Evolutionary conservation across 2,888 invertebrate species (phyloP), one percentile per base, ranked within the genome.

Genomic region (Epistrophe grossulariae): DNA sequence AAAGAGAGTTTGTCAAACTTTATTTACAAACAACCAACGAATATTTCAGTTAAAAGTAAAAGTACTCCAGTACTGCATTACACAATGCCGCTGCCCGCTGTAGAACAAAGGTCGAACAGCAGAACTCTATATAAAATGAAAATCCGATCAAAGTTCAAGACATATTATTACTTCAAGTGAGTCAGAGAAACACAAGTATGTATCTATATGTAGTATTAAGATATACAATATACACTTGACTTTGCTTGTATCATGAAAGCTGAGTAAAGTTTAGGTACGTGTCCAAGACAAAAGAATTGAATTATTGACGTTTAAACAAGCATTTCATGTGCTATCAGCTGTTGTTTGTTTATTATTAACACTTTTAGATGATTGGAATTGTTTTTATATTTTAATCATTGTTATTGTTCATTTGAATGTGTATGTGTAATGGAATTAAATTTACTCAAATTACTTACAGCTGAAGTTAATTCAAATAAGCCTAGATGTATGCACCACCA

Each of bases 141-240:
- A 64, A 31, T 59, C 35, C 59, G 85, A 78, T 17, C 82, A 79
- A 85, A 85, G 85, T 74, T 82, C 85, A 74, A 70, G 55, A 59
- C 74, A 50, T 55, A 55, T 43, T 60, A 17, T 59, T 17, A 43
- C n/a, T 1, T n/a, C 24, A 40, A 15, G 31, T 84, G 84, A 81
- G 38, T 84, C 81, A 84, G 52, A 72, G 31, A 76, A 60, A 43
- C 59, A 59, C 59, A 84, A 35, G 35, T 9, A 35, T 9, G 0
- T 1, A 6, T 0, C 31, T 4, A 4, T 45, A n/a, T n/a, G n/a
- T n/a, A n/a, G n/a, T 71, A 80, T 72, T 66, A 31, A 76, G 1
- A 68, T 24, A 68, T 50, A 50, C 19, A 24, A 68, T 24, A 68
- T 50, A 50, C 19, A 24, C 40, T 40, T 62, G 43, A 24, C 24